Evolutionary conservation across 2,113 vertebrate genomes (phyloP), one percentile per base, ranked within the genome.

Genomic region (Prionailurus bengalensis): DNA sequence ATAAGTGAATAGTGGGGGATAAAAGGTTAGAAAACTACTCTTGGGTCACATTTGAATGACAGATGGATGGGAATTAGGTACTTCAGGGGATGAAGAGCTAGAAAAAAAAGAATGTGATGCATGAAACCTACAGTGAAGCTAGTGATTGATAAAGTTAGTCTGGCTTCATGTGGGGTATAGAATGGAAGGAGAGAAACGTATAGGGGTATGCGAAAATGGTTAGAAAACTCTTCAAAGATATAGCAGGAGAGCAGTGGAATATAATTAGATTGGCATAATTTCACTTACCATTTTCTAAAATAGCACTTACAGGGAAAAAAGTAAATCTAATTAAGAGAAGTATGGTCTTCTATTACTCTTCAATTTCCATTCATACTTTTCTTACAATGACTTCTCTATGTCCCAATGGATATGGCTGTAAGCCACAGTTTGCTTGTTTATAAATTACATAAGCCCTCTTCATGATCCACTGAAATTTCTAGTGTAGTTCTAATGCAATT

Each of bases 21-120:
- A 6, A 97, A 98, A 73, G 98, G 97, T 97, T 96, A 98, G 98
- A 99, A 97, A 98, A 98, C 36, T 95, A 98, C 23, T 42, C 25
- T 11, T 1, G 61, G 65, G 7, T 78, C 51, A 82, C 33, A 73
- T 70, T 8, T 93, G 61, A 91, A 85, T 42, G 29, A 23, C 15
- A 33, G 19, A 68, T 36, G 3, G 7, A 73, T 16, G 8, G 45
- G 66, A 27, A 83, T 78, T 45, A 95, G 58, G 13, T 85, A 11
- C 45, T 70, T 14, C 2, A 74, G 36, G 10, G 68, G 45, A 39
- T 33, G 0, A 6, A 16, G 19, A 55, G 51, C 9, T 31, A 98
- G 99, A 71, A 42, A 92, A 91, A 94, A 89, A 78, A 27, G 2
- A 70, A 78, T 90, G 53, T 85, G 33, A 89, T 82, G 76, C 23